Evolutionary conservation across 2,797 vertebrate genomes (phyloP).

Genomic region (Tenualosa thibaudeaui): DNA sequence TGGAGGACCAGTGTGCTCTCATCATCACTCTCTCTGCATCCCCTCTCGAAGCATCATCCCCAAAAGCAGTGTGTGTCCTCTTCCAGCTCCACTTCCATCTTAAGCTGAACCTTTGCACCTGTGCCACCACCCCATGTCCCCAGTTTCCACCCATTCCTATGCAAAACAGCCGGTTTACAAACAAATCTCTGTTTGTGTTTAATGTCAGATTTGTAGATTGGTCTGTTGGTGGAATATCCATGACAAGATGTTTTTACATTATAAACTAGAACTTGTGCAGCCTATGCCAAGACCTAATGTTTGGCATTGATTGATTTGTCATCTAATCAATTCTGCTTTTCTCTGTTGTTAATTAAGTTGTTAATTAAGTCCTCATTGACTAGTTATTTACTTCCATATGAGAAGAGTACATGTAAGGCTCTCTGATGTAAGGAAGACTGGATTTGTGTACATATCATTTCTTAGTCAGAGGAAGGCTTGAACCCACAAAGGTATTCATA

Average conservation of each 20-base stretch:
- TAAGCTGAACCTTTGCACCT: not conserved
- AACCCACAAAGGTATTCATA: not conserved
- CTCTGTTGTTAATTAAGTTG: not conserved
- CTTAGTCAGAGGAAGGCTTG: not conserved
- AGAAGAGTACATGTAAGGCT: not conserved
- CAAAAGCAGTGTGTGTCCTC: not conserved
- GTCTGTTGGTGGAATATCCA: not conserved
- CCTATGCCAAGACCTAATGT: not conserved
- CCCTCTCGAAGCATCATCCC: not conserved
- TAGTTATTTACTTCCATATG: not conserved
- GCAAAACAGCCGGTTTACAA: not conserved
- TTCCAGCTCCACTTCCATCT: not conserved
- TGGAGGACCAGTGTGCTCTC: constrained; percentile 25
- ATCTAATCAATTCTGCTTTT: not conserved
- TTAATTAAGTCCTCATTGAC: no score
- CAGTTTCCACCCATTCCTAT: no score
- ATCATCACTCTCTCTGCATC: constrained; percentile 37
- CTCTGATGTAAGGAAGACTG: not conserved
- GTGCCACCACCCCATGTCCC: not conserved
- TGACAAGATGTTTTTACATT: not conserved
- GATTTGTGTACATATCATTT: not conserved
- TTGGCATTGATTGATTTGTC: not conserved
- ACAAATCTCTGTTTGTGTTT: not conserved
- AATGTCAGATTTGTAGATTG: not conserved
- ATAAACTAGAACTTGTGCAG: not conserved